Conservation (phyloP, 2,797 vertebrate genomes). For the Nasua narica region DNA sequence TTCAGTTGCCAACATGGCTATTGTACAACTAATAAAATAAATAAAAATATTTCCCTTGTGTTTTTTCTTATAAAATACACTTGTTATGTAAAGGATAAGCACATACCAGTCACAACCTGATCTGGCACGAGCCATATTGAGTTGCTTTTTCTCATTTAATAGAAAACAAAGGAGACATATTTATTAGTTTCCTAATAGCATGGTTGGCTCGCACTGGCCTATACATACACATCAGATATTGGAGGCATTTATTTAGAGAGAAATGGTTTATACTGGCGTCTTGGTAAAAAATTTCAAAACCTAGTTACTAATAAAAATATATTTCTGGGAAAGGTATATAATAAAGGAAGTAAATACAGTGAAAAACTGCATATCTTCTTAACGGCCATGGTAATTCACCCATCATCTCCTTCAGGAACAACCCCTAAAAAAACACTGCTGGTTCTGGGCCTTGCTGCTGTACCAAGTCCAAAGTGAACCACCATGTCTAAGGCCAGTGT, state of each 20-base stretch:
- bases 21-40: conserved; percentile 79
- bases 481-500: background rate
- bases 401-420: background rate
- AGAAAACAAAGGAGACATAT: conserved; percentile 66
- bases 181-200: conserved; percentile 72
- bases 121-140: conserved; percentile 54
- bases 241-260: conserved; percentile 60
- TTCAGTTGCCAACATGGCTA: conserved; percentile 79
- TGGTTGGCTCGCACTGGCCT: conserved; percentile 44
- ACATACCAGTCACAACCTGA: conserved; percentile 67
- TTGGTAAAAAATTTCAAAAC: conserved; percentile 50
- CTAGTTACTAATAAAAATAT: conserved; percentile 58
- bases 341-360: conserved; percentile 18
- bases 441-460: background rate
- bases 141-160: conserved; percentile 75
- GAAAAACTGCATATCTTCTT: background rate
- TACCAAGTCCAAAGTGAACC: background rate
- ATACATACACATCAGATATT: conserved; percentile 48
- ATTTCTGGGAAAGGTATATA: background rate
- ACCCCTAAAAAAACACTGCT: background rate
- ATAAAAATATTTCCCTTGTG: conserved; percentile 76
- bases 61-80: conserved; percentile 73
- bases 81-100: conserved; percentile 73
- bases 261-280: conserved; percentile 39
- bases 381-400: background rate